Base-by-base conservation (phyloP, 2,888 invertebrate genomes). In the Andrena bucephala region DNA sequence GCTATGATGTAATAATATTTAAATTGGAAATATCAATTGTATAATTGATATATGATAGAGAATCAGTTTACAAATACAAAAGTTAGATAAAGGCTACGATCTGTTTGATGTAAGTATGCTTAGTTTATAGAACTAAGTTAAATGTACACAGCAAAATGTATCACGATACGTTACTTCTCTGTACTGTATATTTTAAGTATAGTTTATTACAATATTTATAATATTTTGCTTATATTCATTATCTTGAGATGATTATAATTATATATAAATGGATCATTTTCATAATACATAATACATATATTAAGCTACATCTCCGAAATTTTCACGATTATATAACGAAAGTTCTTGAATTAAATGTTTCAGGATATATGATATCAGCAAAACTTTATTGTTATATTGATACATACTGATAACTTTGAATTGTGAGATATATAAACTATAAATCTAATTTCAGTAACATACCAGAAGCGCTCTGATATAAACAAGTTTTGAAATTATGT, bases 111-210 rank as follows among this genome's bases (percentile, higher is more conserved):
- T 33, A 48, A 71, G 52, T 69, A 31, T 27, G 27, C 31, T 27
- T 67, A 80, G 42, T 59, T 84, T 72, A 60, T 84, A 66, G 33
- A 68, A 69, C 36, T 73, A 70, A 71, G 20, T 60, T 67, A 54
- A 52, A 52, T 16, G 29, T 77, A 59, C 10, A 33, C 29, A 57
- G 33, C 20, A 50, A 24, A 42, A 60, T 60, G 33, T 48, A 67
- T 36, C 29, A n/a, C 6, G 8, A 57, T 10, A 57, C 13, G 13
- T 57, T 59, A 50, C 7, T 48, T 50, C 16, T 69, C 59, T 65
- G 24, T 52, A 48, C 27, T 8, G 27, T 33, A 27, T 59, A 1
- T 65, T 50, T 50, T 10, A 70, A 24, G 24, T 33, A 33, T 70
- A 20, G 33, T 31, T 31, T 33, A 57, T 42, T 13, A 52, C 27